Conservation (phyloP, 2,113 vertebrate genomes). For the Xenus cinereus region DNA sequence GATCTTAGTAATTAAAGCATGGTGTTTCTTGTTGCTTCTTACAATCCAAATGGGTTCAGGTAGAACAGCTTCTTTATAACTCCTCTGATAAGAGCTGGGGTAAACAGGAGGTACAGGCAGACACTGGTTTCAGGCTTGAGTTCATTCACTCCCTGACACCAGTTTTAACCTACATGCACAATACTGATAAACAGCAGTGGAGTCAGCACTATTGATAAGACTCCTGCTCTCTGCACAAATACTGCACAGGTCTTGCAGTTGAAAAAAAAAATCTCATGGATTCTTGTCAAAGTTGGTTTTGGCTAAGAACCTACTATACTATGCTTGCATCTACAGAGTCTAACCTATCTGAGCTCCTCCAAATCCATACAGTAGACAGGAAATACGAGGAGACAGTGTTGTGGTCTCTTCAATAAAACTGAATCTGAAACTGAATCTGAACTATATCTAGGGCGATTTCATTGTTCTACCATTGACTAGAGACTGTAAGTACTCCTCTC, state of each 20-base stretch:
- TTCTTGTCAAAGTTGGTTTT: neutral
- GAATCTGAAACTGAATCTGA: neutral
- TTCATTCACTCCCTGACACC: neutral
- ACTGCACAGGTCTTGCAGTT: neutral
- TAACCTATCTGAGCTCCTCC: neutral
- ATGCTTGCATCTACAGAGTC: neutral
- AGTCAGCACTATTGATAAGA: conserved; percentile 61
- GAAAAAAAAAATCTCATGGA: neutral
- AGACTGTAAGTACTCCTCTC: neutral
- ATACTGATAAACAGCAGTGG: conserved; percentile 47
- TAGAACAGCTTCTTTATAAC: conserved; percentile 52
- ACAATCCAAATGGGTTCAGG: conserved; percentile 29
- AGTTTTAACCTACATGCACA: conserved; percentile 51
- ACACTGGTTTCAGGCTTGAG: neutral
- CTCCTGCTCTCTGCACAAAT: neutral
- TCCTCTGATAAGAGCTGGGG: conserved; percentile 50
- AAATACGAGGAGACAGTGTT: neutral
- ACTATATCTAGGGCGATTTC: neutral
- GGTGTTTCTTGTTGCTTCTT: conserved; percentile 38
- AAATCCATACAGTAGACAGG: neutral
- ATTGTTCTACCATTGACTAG: neutral
- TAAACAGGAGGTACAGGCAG: conserved; percentile 33
- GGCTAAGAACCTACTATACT: neutral
- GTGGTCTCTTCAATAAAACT: neutral
- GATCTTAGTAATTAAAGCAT: conserved; percentile 52